Evolutionary conservation across 2,888 invertebrate species (phyloP).

Genomic region (Himalopsyche tibetana): DNA sequence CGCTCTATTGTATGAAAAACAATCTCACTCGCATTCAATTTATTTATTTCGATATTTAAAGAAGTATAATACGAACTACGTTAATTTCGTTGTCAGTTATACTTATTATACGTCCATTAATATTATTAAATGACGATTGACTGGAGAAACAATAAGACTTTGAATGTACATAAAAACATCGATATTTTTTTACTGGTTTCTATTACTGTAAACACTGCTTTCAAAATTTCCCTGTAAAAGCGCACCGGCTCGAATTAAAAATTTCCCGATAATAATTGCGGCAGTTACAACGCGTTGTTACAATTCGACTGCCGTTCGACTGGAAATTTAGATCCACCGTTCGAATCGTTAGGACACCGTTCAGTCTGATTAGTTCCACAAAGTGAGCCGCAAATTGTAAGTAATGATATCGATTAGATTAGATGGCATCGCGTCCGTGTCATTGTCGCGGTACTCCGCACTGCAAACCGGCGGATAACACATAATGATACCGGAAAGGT

Average conservation of each 20-base stretch:
- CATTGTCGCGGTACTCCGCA: slow-evolving; percentile 53
- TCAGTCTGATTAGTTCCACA: slow-evolving; percentile 56
- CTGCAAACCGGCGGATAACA: slow-evolving; percentile 18
- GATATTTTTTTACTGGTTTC: too few species aligned
- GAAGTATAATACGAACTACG: too few species aligned
- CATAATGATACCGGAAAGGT: too few species aligned
- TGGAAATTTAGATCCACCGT: slow-evolving; percentile 25
- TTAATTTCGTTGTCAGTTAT: too few species aligned
- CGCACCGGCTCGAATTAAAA: neutral
- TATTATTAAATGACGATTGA: too few species aligned
- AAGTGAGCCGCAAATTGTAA: slow-evolving; percentile 57
- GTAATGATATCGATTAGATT: slow-evolving; percentile 57
- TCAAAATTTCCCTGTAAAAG: neutral
- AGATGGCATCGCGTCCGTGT: slow-evolving; percentile 49
- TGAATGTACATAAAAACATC: too few species aligned
- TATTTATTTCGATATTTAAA: too few species aligned
- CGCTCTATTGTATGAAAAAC: too few species aligned
- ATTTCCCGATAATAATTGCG: neutral
- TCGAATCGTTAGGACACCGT: slow-evolving; percentile 45
- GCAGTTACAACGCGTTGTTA: neutral
- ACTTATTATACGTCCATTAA: too few species aligned
- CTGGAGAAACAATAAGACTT: too few species aligned
- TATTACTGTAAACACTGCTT: neutral
- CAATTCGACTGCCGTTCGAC: neutral
- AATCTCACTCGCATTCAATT: too few species aligned